Evolutionary conservation across 2,113 vertebrate genomes (phyloP).

Genomic region (Aleadryas rufinucha): DNA sequence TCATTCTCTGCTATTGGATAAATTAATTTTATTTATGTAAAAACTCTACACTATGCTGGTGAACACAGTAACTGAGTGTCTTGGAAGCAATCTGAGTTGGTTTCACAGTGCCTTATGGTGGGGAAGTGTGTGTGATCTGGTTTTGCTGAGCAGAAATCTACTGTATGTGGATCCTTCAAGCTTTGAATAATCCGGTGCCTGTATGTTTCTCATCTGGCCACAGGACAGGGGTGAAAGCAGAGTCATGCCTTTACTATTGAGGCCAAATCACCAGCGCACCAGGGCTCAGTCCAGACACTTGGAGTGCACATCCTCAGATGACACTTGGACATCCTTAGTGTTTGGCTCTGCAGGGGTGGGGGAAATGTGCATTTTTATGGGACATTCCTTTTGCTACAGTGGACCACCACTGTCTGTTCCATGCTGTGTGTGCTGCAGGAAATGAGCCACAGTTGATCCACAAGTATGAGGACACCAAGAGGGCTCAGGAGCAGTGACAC

Average conservation of each 20-base stretch:
- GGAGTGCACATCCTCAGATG: background rate
- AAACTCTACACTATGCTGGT: background rate
- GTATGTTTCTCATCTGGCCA: background rate
- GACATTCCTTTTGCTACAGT: background rate
- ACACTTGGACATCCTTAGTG: background rate
- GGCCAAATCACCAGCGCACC: background rate
- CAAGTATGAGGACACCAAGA: no score
- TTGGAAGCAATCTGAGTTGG: background rate
- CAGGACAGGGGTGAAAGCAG: background rate
- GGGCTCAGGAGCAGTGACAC: background rate
- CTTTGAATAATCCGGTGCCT: background rate
- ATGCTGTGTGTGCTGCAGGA: background rate
- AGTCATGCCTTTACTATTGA: accelerated
- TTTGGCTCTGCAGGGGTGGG: background rate
- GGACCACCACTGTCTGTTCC: background rate
- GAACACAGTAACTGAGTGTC: background rate
- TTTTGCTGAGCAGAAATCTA: background rate
- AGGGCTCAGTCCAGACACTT: background rate
- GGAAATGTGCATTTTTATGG: background rate
- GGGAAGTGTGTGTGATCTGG: background rate
- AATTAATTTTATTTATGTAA: background rate
- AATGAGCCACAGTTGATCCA: background rate
- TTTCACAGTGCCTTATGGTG: accelerated
- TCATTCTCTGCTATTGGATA: background rate
- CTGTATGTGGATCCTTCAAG: background rate